Evolutionary conservation across 2,797 vertebrate species (phyloP), one percentile per base, ranked within the genome.

Genomic region (Peromyscus aztecus): DNA sequence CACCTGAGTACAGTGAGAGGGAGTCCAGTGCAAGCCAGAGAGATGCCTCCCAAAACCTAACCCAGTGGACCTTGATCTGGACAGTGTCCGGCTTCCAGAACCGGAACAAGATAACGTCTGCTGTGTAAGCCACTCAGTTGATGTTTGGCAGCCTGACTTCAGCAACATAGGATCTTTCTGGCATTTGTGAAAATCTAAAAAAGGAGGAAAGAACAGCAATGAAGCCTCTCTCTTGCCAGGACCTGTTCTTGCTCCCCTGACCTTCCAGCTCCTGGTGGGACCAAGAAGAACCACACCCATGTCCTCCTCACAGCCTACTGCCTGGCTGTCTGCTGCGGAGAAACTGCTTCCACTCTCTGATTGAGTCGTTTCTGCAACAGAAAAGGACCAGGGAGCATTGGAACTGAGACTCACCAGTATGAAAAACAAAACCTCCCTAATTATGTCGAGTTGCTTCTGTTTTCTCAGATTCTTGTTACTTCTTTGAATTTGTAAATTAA

Each of bases 341-440:
- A 90, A 90, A 69, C 21, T 4, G 21, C n/a, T 90, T 82, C 7
- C 71, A 13, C 52, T 61, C 75, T 80, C 71, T 61, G 57, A 75
- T 12, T 80, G 10, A 8, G 61, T 65, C 17, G 61, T 91, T 49
- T 95, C 46, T 7, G 29, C 21, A 57, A 52, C 75, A 9, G 37
- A 34, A 43, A 46, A 69, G 31, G 12, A 69, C 12, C 31, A 11
- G 31, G 31, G 12, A 17, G 37, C 46, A 52, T 0, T 85, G 40
- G 11, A 34, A 49, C 46, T 34, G 7, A 71, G 46, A 52, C n/a
- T 16, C 11, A 21, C 11, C 24, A 2, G 3, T 29, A 57, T 67
- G 65, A n/a, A 93, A 92, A 87, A 87, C 27, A 84, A 97, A 92
- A 19, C 4, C 17, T 75, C 93, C 40, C n/a, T 91, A 40, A 46